Percentiles rank a stretch among this genome's conserved stretches.
These are phyloP conservation scores for Leptinotarsa texana DNA, from an alignment of 1,140 invertebrate species.

Conservation along the genomic window DNA sequence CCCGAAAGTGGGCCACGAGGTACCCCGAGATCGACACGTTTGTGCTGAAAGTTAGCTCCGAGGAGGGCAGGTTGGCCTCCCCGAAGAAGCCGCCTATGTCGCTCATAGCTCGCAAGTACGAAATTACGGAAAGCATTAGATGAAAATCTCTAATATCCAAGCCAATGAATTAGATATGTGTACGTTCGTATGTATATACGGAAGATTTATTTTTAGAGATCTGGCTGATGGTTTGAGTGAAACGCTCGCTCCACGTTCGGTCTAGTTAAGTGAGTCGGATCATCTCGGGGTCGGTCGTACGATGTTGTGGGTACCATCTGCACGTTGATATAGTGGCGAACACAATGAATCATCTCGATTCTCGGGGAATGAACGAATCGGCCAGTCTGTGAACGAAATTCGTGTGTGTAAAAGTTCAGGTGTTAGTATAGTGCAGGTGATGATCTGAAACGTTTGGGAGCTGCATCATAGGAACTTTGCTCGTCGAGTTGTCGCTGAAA, in stretches of 20 bases:
- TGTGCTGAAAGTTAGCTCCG: not conserved
- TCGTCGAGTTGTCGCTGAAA: not conserved
- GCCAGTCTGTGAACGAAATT: not conserved
- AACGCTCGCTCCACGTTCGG: not conserved
- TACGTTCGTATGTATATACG: not conserved
- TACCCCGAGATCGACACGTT: too few relatives aligned
- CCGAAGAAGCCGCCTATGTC: not conserved
- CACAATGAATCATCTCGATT: conserved; percentile 6
- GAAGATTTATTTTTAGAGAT: conserved; percentile 8
- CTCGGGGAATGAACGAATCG: not conserved
- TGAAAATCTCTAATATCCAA: not conserved
- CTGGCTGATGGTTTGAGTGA: conserved; percentile 3
- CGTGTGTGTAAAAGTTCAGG: conserved; percentile 1
- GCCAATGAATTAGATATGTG: conserved; percentile 1
- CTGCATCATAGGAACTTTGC: not conserved
- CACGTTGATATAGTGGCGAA: conserved; percentile 2
- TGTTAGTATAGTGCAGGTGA: conserved; percentile 7
- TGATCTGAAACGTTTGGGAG: not conserved
- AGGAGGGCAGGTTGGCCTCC: not conserved
- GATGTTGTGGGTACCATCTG: conserved; percentile 4
- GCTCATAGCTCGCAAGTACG: not conserved
- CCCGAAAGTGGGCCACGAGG: too few relatives aligned
- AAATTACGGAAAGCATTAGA: not conserved
- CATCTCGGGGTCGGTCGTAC: not conserved
- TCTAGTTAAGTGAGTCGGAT: conserved; percentile 4